Base-by-base conservation (phyloP, 1,140 invertebrate genomes). In the Nilaparvata lugens region DNA sequence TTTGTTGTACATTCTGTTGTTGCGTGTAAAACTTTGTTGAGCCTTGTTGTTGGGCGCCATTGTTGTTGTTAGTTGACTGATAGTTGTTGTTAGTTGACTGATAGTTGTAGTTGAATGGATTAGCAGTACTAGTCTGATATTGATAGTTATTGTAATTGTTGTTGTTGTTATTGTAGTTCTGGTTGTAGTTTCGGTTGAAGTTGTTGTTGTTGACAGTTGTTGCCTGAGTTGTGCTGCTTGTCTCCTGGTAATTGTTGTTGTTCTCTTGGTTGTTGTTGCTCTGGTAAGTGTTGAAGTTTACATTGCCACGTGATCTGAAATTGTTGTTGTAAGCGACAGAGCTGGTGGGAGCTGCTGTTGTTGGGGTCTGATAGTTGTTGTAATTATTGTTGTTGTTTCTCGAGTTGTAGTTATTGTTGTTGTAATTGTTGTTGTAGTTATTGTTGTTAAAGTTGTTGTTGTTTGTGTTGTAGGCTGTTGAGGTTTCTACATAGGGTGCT, bases 1-100 rank as follows among this genome's bases (percentile, higher is more conserved):
- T 59, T 45, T 73, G 73, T 56, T 73, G 73, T 6, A 66, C 69
- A 13, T 69, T 73, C 5, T 73, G 68, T 7, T 69, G 65, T 7
- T 64, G 28, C 1, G 31, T 35, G 31, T 35, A 35, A 11, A 35
- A 35, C 31, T 74, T 76, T 0, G 73, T 74, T 43, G 64, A 62
- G 61, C 61, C 60, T 51, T 48, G n/a, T 59, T 48, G 51, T 59
- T 63, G 23, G 25, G 38, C n/a, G 56, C 40, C n/a, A 55, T 43
- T n/a, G 42, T 24, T 31, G 23, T 48, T 51, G 52, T 45, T 21
- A 11, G 18, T 56, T 57, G 35, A 28, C 16, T 63, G 62, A 16
- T 63, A 57, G 52, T 52, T 54, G 23, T 48, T 51, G 52, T 45
- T 21, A 11, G 18, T 56, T 57, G 35, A 28, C 16, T 63, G 62